Evolutionary conservation across 2,113 vertebrate genomes (phyloP), one percentile per base, ranked within the genome.

Genomic region (Otis tarda): DNA sequence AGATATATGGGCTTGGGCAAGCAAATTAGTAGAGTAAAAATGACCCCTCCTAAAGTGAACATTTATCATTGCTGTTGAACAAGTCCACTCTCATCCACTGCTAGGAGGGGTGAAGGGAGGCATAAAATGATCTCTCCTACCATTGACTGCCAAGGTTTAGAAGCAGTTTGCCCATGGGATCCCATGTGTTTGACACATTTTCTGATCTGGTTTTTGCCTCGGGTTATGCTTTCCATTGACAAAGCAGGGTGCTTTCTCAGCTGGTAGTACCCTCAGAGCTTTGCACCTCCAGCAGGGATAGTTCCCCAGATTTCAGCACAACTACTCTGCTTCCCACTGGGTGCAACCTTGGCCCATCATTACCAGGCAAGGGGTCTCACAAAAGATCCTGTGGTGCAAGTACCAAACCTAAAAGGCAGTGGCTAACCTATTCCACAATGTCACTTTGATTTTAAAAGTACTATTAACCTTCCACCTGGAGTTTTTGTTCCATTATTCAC

Each of bases 391-490:
- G 71, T 37, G 84, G 63, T 80, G 67, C 78, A 81, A 55, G 59
- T 78, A 95, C 69, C 93, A 92, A 73, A 88, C 81, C 89, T 89
- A 96, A 97, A 95, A 92, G 63, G 78, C 55, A 69, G 69, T 49
- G 75, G 68, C 25, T 96, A 93, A 94, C 89, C 92, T 90, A 47
- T 83, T 94, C 90, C 63, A 70, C 61, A 81, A 83, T 64, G 85
- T 75, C 95, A 95, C 56, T 95, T 95, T 71, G 94, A 70, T 94
- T 93, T 82, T 95, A 89, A 96, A 95, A 96, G 90, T 91, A 60
- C 75, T 92, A 70, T 96, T 97, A 98, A 97, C 95, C 96, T 97
- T 97, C 95, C 90, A 96, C 97, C 94, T 97, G 86, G 84, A 88
- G 89, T 86, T 97, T 96, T 95, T 87, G 64, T 97, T 96, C 92